Evolutionary conservation across 2,888 invertebrate genomes (phyloP).

Genomic region (Eutolmus rufibarbis): DNA sequence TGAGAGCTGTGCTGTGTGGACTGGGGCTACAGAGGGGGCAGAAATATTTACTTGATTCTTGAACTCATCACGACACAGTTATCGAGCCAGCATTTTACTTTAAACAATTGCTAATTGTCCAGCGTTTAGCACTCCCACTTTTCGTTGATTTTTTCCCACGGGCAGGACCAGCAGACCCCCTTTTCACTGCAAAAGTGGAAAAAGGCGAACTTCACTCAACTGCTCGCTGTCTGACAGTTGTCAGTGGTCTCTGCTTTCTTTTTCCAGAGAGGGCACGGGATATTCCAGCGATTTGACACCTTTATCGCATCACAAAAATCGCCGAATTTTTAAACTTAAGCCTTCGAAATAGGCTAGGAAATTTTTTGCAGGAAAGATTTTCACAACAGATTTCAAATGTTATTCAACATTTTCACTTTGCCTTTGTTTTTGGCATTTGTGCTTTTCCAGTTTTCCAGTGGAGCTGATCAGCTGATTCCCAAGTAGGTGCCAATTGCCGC

Average conservation of each 20-base stretch:
- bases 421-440: background rate
- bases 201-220: background rate
- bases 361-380: background rate
- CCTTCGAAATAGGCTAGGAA: background rate
- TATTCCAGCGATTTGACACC: background rate
- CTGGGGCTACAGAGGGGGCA: background rate
- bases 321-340: background rate
- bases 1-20: background rate
- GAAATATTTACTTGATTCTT: conserved; percentile 46
- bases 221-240: background rate
- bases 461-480: background rate
- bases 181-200: conserved; percentile 8
- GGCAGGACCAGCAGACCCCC: background rate
- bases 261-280: background rate
- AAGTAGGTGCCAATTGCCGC: background rate
- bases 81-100: conserved; percentile 28
- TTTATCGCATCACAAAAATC: background rate
- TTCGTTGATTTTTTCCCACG: conserved; percentile 12
- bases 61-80: conserved; percentile 46
- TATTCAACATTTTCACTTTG: background rate
- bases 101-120: background rate
- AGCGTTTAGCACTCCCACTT: background rate
- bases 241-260: background rate
- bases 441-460: background rate
- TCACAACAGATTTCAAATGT: background rate